These are phyloP conservation scores for Caenorhabditis becei DNA, from an alignment of 2,888 invertebrate species.

Conservation along the genomic window DNA sequence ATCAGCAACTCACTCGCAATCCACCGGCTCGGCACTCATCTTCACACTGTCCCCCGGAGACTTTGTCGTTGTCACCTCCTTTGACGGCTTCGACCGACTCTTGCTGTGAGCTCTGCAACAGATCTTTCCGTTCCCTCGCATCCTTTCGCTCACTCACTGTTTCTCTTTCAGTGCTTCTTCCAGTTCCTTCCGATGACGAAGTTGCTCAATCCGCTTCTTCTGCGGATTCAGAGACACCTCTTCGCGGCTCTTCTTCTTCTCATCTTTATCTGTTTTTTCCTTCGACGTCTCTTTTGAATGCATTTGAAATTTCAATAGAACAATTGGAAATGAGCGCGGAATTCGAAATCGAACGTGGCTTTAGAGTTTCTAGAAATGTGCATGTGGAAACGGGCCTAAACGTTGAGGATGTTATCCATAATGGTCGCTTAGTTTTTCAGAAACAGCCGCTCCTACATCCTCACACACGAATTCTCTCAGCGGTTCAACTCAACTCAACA, in stretches of 20 bases:
- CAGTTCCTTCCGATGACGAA: slow-evolving; percentile 8
- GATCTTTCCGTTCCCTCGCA: not conserved
- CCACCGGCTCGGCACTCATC: slow-evolving; percentile 29
- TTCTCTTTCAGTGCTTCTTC: slow-evolving; percentile 4
- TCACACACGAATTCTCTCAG: not conserved
- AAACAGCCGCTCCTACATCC: too few relatives aligned
- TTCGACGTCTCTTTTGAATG: slow-evolving; percentile 6
- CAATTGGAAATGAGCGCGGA: not conserved
- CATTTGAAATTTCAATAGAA: not conserved
- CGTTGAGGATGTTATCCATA: too few relatives aligned
- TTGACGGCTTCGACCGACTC: slow-evolving; percentile 21
- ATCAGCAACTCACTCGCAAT: slow-evolving; percentile 34
- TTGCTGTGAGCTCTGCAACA: slow-evolving; percentile 9
- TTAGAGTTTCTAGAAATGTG: too few relatives aligned
- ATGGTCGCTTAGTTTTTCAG: too few relatives aligned
- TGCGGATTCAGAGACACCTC: slow-evolving; percentile 34
- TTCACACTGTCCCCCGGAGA: not conserved
- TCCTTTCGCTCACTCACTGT: not conserved
- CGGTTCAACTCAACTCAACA: not conserved
- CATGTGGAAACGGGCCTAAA: too few relatives aligned
- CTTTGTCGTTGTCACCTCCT: not conserved
- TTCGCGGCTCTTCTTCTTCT: not conserved
- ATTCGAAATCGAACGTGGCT: slow-evolving; percentile 3
- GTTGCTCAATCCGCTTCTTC: slow-evolving; percentile 36
- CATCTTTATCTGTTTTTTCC: not conserved